Evolutionary conservation across 1,140 invertebrate genomes (phyloP), one percentile per base, ranked within the genome.

Genomic region (Magallana ariakensis): DNA sequence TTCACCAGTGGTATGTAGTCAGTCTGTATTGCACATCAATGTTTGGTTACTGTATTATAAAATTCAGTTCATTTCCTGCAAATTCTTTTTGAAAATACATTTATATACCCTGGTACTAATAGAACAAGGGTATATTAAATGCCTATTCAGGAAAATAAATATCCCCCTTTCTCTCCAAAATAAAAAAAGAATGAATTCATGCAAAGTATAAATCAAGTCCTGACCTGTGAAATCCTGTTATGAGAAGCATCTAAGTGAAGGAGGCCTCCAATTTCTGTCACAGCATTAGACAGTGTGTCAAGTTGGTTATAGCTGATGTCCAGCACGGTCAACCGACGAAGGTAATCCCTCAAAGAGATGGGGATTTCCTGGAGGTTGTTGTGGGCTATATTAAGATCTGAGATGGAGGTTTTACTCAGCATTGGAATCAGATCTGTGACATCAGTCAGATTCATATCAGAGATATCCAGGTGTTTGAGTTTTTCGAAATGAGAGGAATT

Each of bases 291-390:
- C 1, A 91, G 56, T 1, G 56, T 46, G 5, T 66, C 83, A 19
- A 93, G 33, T n/a, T 84, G 57, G 57, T 93, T 93, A n/a, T 89
- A 26, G 62, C 87, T 90, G 8, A 91, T 16, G 11, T 89, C 80
- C 56, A 92, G 80, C 0, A 60, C 60, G 0, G 70, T 53, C 26
- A 92, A 85, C 33, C 70, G 89, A 60, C 87, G 75, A 0, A 90
- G 70, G 46, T 88, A 91, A 62, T 88, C 83, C 9, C 90, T 89
- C 4, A 90, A 60, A 10, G 46, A 26, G 0, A 66, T 66, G 0
- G 90, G 85, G 19, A 92, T 56, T 11, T 75, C 26, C 1, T 9
- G 54, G n/a, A 93, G 88, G 3, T 66, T 84, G 70, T 93, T 93
- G 46, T 88, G n/a, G 0, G 91, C 90, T 75, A 93, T 83, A 26